Conservation (phyloP, 2,113 vertebrate genomes). For the Hymenochirus boettgeri region DNA sequence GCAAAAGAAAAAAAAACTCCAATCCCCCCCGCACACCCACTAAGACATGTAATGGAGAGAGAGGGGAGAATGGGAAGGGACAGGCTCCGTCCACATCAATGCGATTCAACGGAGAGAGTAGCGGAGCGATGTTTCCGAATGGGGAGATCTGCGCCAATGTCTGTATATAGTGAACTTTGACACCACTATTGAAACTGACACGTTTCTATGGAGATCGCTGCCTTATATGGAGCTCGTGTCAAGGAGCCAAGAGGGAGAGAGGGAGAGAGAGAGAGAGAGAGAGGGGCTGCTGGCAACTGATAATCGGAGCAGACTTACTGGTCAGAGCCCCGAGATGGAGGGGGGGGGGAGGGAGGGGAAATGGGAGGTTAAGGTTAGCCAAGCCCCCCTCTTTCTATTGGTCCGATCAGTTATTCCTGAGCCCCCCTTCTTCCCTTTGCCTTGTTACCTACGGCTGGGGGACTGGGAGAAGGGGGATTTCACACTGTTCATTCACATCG, state of each 20-base stretch:
- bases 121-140: conserved; percentile 98
- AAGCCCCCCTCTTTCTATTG: conserved; percentile 90
- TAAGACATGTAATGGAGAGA: conserved; percentile 84
- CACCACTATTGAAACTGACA: conserved; percentile 99
- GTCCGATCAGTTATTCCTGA: conserved; percentile 62
- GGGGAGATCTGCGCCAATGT: conserved; percentile 98
- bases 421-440: conserved; percentile 47
- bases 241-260: conserved; percentile 98
- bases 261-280: too few relatives aligned
- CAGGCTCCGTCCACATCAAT: conserved; percentile 83
- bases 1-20: conserved; percentile 59
- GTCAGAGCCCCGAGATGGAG: conserved; percentile 96
- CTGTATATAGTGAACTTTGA: conserved; percentile 99
- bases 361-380: conserved; percentile 96
- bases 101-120: conserved; percentile 90
- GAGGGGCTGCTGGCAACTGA: conserved; percentile 99
- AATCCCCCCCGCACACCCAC: conserved; percentile 57
- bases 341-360: conserved; percentile 63
- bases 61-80: neutral
- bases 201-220: conserved; percentile 99
- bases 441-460: conserved; percentile 78
- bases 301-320: conserved; percentile 99
- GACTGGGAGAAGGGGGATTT: too few relatives aligned
- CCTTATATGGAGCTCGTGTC: conserved; percentile 99
- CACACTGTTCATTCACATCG: conserved; percentile 89